These are phyloP conservation scores for Drosophila elegans DNA, from an alignment of 1,140 invertebrate genomes.

Conservation along the genomic window DNA sequence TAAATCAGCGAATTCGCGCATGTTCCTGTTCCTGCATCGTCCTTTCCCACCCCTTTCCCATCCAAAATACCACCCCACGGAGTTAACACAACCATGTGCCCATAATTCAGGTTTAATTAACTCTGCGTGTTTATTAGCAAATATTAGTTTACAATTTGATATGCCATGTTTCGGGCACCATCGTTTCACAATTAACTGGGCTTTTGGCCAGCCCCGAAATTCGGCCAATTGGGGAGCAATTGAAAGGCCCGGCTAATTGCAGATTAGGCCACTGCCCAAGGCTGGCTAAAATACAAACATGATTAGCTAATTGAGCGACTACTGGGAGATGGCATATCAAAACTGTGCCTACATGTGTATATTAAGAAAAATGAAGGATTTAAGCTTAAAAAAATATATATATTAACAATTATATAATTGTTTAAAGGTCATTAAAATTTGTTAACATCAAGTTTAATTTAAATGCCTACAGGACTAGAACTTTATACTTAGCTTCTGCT, in stretches of 20 bases:
- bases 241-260: slow-evolving; percentile 4
- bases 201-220: slow-evolving; percentile 25
- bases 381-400: too few relatives aligned
- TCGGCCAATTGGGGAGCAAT: slow-evolving; percentile 16
- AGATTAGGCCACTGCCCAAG: slow-evolving; percentile 9
- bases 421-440: too few relatives aligned
- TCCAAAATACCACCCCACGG: slow-evolving; percentile 3
- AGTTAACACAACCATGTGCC: slow-evolving; percentile 49
- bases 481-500: too few relatives aligned
- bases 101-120: slow-evolving; percentile 84
- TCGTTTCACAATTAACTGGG: slow-evolving; percentile 42
- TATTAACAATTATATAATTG: too few relatives aligned
- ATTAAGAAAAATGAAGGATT: too few relatives aligned
- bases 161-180: slow-evolving; percentile 38
- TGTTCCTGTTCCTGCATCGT: slow-evolving; percentile 56
- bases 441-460: too few relatives aligned
- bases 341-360: background rate
- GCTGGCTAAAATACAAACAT: background rate
- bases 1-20: slow-evolving; percentile 80
- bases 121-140: slow-evolving; percentile 79
- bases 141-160: slow-evolving; percentile 84
- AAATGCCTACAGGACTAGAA: too few relatives aligned
- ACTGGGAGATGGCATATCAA: background rate
- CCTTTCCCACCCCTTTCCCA: background rate
- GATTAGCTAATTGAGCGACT: slow-evolving; percentile 3